Evolutionary conservation across 1,140 invertebrate genomes (phyloP).

Genomic region (Neodiprion pinetum): DNA sequence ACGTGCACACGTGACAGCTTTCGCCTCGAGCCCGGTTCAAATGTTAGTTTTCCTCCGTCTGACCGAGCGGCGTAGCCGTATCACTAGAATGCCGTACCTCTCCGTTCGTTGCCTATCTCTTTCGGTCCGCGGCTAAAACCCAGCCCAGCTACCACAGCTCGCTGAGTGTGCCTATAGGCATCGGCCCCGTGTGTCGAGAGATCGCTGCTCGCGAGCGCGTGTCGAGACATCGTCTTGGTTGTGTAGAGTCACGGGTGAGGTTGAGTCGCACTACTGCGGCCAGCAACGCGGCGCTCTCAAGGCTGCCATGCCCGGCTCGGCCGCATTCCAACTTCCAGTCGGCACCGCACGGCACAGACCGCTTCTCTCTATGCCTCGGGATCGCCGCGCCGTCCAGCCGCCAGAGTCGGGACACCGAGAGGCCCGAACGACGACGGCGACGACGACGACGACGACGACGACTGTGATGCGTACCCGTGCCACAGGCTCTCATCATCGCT

Average conservation of each 20-base stretch:
- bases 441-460: background rate
- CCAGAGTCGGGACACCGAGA: background rate
- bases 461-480: too few relatives aligned
- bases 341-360: conserved; percentile 19
- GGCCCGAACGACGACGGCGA: background rate
- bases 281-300: conserved; percentile 37
- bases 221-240: conserved; percentile 19
- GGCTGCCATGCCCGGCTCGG: conserved; percentile 35
- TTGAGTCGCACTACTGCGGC: conserved; percentile 46
- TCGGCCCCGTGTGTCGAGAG: background rate
- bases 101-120: background rate
- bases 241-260: conserved; percentile 21
- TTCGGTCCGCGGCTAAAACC: background rate
- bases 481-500: too few relatives aligned
- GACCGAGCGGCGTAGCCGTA: background rate
- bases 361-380: conserved; percentile 31
- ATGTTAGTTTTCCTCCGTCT: background rate
- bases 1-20: background rate
- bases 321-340: conserved; percentile 45
- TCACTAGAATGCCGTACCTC: background rate
- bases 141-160: background rate
- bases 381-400: background rate
- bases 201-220: conserved; percentile 13
- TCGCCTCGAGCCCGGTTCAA: background rate
- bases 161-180: too few relatives aligned